Evolutionary conservation across 1,140 invertebrate species (phyloP).

Genomic region (Aleiodes sp.): DNA sequence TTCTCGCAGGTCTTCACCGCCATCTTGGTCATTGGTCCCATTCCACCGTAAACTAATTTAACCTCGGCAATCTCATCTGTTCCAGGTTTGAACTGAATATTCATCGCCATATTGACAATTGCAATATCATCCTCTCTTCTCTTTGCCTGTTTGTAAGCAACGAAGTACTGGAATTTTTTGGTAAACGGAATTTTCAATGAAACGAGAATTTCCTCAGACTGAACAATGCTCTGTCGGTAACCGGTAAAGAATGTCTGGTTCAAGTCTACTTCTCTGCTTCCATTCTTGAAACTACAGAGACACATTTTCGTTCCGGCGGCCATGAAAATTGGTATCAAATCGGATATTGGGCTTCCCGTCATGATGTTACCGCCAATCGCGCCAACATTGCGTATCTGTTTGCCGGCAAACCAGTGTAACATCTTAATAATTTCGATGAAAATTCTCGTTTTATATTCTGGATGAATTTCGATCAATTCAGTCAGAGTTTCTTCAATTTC

Average conservation of each 20-base stretch:
- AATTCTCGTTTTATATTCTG: conserved; percentile 75
- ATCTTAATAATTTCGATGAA: conserved; percentile 83
- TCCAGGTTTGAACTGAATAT: conserved; percentile 70
- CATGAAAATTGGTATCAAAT: conserved; percentile 92
- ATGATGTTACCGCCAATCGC: conserved; percentile 92
- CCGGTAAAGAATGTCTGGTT: conserved; percentile 87
- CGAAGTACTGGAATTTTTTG: conserved; percentile 78
- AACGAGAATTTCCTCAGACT: conserved; percentile 81
- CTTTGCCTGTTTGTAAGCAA: conserved; percentile 92
- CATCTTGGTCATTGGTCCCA: conserved; percentile 87
- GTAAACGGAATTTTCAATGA: conserved; percentile 78
- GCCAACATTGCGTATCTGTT: conserved; percentile 88
- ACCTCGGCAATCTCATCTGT: conserved; percentile 72
- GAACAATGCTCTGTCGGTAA: conserved; percentile 83
- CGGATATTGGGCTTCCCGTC: conserved; percentile 96
- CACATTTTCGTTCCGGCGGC: conserved; percentile 70
- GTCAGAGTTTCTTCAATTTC: conserved; percentile 75
- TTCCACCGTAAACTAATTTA: conserved; percentile 84
- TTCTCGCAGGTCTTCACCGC: conserved; percentile 74
- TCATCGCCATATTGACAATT: conserved; percentile 89
- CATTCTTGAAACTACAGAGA: conserved; percentile 64
- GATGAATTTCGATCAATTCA: conserved; percentile 68
- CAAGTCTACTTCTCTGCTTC: conserved; percentile 75
- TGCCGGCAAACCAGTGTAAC: conserved; percentile 94
- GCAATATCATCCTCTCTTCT: conserved; percentile 94